These are phyloP conservation scores for Diachasma alloeum DNA, from an alignment of 1,140 invertebrate genomes.

Conservation along the genomic window DNA sequence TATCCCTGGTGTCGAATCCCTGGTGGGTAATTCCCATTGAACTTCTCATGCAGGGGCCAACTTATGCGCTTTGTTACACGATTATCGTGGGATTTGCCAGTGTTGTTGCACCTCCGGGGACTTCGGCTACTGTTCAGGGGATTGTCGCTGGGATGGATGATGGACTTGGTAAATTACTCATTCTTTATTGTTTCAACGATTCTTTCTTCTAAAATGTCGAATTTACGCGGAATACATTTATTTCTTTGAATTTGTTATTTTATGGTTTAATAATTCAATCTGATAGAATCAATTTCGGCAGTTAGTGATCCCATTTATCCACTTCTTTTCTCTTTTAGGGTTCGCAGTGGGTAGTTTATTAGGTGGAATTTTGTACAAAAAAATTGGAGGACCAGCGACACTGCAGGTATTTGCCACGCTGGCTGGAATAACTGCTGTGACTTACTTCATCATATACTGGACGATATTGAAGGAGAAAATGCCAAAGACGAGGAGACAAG, in stretches of 20 bases:
- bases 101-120: conserved; percentile 75
- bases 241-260: background rate
- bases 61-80: conserved; percentile 81
- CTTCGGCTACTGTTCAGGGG: conserved; percentile 83
- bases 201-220: no score
- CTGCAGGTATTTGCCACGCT: conserved; percentile 66
- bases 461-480: conserved; percentile 55
- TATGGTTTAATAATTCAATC: background rate
- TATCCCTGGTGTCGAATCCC: conserved; percentile 75
- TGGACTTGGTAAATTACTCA: conserved; percentile 71
- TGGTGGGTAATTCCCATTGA: conserved; percentile 80
- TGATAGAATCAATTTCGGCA: background rate
- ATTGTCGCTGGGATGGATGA: conserved; percentile 85
- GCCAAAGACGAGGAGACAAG: conserved; percentile 39
- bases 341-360: conserved; percentile 71
- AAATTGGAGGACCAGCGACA: conserved; percentile 65
- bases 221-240: no score
- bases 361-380: conserved; percentile 69
- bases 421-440: conserved; percentile 64
- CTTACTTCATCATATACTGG: conserved; percentile 64
- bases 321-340: conserved; percentile 50
- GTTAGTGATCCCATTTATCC: background rate
- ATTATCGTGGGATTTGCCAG: conserved; percentile 82
- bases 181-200: background rate
- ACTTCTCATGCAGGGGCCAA: conserved; percentile 78